Base-by-base conservation (phyloP, 2,888 invertebrate genomes). In the Diarsia mendica region DNA sequence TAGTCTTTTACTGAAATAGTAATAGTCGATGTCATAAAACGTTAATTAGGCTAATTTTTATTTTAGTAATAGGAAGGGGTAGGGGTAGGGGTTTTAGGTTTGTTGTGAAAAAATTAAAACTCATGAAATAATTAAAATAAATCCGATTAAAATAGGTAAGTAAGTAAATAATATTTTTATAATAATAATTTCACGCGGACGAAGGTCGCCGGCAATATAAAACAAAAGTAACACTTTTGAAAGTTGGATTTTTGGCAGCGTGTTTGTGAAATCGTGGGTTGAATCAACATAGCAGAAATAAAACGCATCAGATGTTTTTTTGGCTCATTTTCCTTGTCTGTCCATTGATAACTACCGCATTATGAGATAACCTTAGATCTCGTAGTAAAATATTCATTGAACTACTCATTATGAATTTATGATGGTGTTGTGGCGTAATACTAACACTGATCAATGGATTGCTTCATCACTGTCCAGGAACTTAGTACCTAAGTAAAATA, bases 321-420 rank as follows among this genome's bases (percentile, higher is more conserved):
- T 23, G 61, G 33, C 18, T n/a, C 39, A 20, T 81, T 81, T 85
- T 81, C 81, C 82, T 81, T 15, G 63, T 80, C 48, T 44, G 73
- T 67, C 15, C 39, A 67, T 82, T 85, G 68, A 75, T 85, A 81
- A 49, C 48, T 85, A 75, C 33, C 53, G 53, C 67, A 67, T 64
- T 60, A 63, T 11, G 44, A 58, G 83, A 84, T 79, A 66, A 75
- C 77, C 82, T 80, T 73, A 61, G 33, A 23, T 58, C 51, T 63
- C 18, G 13, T 66, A 80, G 51, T 63, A 48, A 61, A 69, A 44
- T 58, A 68, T 68, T 80, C 61, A 55, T 61, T 53, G 44, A 44
- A n/a, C 49, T 18, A 13, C n/a, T 39, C n/a, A 46, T 15, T 49
- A 28, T n/a, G n/a, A n/a, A n/a, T n/a, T n/a, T n/a, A n/a, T 61